A percentile compares a stretch with the other conserved stretches of the same genome.
Conservation (phyloP, 2,113 vertebrate species). For the Gopherus evgoodei region DNA sequence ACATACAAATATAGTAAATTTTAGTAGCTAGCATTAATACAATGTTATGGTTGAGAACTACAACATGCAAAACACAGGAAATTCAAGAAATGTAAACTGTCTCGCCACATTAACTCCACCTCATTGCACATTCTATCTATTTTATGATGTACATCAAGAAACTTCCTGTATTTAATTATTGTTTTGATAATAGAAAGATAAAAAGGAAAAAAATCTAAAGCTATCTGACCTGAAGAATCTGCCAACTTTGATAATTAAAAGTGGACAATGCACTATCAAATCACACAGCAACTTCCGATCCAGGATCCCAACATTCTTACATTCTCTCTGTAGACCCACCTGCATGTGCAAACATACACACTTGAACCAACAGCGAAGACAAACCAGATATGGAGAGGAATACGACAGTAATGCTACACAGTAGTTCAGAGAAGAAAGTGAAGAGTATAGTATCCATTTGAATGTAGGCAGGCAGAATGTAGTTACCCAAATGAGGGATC, state of each 20-base stretch:
- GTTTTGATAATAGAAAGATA: neutral
- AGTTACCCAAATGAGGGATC: neutral
- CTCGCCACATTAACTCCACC: neutral
- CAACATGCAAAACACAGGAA: neutral
- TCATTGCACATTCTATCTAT: neutral
- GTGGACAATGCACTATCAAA: neutral
- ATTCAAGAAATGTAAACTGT: neutral
- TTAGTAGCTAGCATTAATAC: neutral
- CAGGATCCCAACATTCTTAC: neutral
- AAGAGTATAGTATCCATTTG: neutral
- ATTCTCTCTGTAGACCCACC: neutral
- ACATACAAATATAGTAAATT: neutral
- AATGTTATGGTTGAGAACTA: neutral
- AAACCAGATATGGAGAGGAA: neutral
- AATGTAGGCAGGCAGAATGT: neutral
- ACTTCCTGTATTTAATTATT: neutral
- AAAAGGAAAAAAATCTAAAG: neutral
- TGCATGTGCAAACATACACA: accelerated
- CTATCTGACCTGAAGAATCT: neutral
- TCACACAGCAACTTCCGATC: neutral
- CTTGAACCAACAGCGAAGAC: neutral
- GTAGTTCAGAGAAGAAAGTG: neutral
- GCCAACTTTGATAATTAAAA: neutral
- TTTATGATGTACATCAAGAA: neutral
- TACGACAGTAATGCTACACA: accelerated